Evolutionary conservation across 2,797 vertebrate genomes (phyloP), one percentile per base, ranked within the genome.

Genomic region (Acipenser transmontanus): DNA sequence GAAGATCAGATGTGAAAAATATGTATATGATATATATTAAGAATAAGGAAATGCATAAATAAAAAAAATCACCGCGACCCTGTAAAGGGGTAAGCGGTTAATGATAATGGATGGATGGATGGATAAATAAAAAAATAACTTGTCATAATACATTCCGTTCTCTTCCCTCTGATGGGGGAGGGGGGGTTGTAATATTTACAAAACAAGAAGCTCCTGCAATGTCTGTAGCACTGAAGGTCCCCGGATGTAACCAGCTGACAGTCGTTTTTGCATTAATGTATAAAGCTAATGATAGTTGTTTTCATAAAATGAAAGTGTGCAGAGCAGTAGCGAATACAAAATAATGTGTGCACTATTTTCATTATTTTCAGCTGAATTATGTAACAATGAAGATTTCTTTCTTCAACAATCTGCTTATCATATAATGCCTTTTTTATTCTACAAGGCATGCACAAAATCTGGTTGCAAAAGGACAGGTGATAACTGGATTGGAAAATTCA

Each of bases 401-500:
- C 51, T 57, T 57, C 12, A 57, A n/a, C 3, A 57, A 57, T 57
- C 11, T 57, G 54, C 12, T 57, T 57, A 57, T 57, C 54, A 57
- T 57, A 57, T 57, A 57, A 57, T 57, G 54, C 54, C 54, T 57
- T 57, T 57, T 57, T n/a, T 57, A 7, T 11, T 57, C 50, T 57
- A 7, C 7, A 57, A 57, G n/a, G 54, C 54, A 11, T 57, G 10
- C 9, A 13, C 12, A 11, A 57, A n/a, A 11, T 57, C 54, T 7
- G 12, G 12, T n/a, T 57, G 54, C 9, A 57, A 57, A n/a, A n/a
- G 12, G 10, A 11, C 12, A 57, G 4, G 34, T 17, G 34, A 34
- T 34, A 34, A 34, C 34, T 34, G 34, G 34, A 34, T 34, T 34
- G 34, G 34, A 34, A 34, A 34, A 34, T 34, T 34, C 34, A 34